phyloP scores from a whole-genome alignment of 1,140 invertebrate species.

The Teleogryllus occipitalis region DNA sequence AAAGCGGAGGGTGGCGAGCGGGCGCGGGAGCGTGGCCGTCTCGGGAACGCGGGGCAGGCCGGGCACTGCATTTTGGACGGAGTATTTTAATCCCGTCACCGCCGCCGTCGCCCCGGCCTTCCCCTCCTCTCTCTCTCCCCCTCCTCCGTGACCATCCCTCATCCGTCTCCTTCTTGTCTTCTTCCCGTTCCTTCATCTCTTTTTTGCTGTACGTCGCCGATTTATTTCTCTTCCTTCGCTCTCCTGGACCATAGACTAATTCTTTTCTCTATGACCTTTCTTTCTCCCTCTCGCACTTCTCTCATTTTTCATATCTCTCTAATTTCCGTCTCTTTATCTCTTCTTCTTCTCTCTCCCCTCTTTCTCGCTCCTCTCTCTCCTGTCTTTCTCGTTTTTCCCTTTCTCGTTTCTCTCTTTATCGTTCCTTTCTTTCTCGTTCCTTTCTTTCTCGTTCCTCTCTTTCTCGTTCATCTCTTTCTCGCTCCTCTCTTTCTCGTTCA shows the following conservation, averaged over 20 bases:
- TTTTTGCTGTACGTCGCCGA: not conserved
- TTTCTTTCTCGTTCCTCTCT: slow-evolving; percentile 14
- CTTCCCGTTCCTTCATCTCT: not conserved
- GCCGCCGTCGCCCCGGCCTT: too few relatives aligned
- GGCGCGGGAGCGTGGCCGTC: too few relatives aligned
- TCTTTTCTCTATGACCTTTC: slow-evolving; percentile 37
- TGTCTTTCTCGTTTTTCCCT: not conserved
- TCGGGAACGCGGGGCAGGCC: too few relatives aligned
- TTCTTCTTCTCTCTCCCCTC: not conserved
- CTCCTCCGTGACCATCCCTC: not conserved
- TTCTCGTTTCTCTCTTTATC: not conserved
- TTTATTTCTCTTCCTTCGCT: not conserved
- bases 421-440: not conserved
- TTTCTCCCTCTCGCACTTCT: slow-evolving; percentile 31
- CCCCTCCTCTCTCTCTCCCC: too few relatives aligned
- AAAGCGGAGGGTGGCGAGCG: too few relatives aligned
- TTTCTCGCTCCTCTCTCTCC: not conserved
- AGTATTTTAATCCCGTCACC: too few relatives aligned
- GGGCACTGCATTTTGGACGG: too few relatives aligned
- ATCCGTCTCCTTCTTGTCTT: not conserved
- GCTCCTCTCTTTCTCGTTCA: not conserved
- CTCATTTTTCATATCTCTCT: not conserved
- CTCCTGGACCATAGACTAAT: not conserved
- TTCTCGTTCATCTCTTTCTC: not conserved
- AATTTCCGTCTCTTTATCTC: slow-evolving; percentile 13